Base-by-base conservation (phyloP, 2,888 invertebrate genomes). In the Alcis repandata region DNA sequence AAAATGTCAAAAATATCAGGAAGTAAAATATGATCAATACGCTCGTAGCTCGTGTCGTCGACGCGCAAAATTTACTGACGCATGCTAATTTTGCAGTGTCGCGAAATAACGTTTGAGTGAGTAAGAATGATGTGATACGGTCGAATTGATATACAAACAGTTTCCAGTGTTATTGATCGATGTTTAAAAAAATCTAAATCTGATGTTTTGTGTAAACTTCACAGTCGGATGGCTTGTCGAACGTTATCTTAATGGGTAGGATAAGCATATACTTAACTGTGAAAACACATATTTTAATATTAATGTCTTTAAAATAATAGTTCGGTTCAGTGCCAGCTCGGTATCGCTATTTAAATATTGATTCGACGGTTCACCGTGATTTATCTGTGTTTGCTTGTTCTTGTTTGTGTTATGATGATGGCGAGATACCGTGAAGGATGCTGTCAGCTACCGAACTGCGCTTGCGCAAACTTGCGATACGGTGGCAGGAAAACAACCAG, bases 401-500 rank as follows among this genome's bases (percentile, higher is more conserved):
- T 61, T 82, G 78, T 80, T 77, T 81, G 74, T 67, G 59, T 63
- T 68, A 63, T 71, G 75, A 69, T 79, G 72, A 74, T 75, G 62
- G 46, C 58, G 69, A 79, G 80, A 81, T 82, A 77, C 70, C 66
- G 67, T 59, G 78, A 80, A 82, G 81, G 84, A 81, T 82, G 77
- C 79, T 80, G 82, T 77, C 74, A 77, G 70, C 78, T 75, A 74
- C 82, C 70, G 75, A 75, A 62, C 71, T 74, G 69, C 60, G 73
- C 73, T 76, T 70, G 62, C 76, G 78, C 76, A 84, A 79, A 66
- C 57, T 51, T 45, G 40, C 19, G 54, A 59, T 59, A 64, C 33
- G 46, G 22, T 3, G 27, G 7, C 32, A 11, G 9, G 56, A 56
- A 56, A 56, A 62, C 52, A 54, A 54, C 27, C 13, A 3, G 15